Base-by-base conservation (phyloP, 2,888 invertebrate genomes). In the Argyresthia albistria region DNA sequence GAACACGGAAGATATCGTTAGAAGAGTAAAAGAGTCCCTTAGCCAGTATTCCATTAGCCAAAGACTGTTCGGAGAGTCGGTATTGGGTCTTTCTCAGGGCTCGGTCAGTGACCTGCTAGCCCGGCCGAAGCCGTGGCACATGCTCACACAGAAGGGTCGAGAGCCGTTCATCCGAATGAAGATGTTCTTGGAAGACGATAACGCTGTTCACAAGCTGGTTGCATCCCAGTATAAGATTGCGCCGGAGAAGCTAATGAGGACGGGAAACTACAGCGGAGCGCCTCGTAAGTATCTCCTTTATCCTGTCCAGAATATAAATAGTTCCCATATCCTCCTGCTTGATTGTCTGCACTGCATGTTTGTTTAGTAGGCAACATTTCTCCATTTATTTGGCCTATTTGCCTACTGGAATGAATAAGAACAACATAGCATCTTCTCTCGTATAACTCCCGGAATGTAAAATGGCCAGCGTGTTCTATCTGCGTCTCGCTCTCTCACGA, bases 91-190 rank as follows among this genome's bases (percentile, higher is more conserved):
- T 52, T 97, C 97, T 1, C 98, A 98, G 77, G 99, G 99, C 42
- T 97, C 97, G 4, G 99, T 99, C 0, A 98, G 98, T 48, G 99
- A 99, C 79, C 89, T 99, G 45, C 88, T 99, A 58, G 99, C 99
- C 25, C 88, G 99, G 51, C 99, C 99, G 39, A 99, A 99, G 76
- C 97, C 98, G 0, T 99, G 99, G 99, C 97, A 97, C 73, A 98
- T 98, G 97, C 89, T 99, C 50, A 99, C 99, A 11, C 97, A 96
- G 71, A 98, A 98, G 77, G 97, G 97, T 1, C 90, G 98, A 35
- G 98, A 98, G 71, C 98, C 98, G 0, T 98, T 98, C 83, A 98
- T 98, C 58, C 90, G 98, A 56, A 98, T 98, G 98, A 97, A 97
- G 79, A 96, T 98, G 94, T 98, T 98, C 82, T 88, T 98, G 60